phyloP scores from a whole-genome alignment of 1,140 invertebrate genomes.

The Mamestra configurata region DNA sequence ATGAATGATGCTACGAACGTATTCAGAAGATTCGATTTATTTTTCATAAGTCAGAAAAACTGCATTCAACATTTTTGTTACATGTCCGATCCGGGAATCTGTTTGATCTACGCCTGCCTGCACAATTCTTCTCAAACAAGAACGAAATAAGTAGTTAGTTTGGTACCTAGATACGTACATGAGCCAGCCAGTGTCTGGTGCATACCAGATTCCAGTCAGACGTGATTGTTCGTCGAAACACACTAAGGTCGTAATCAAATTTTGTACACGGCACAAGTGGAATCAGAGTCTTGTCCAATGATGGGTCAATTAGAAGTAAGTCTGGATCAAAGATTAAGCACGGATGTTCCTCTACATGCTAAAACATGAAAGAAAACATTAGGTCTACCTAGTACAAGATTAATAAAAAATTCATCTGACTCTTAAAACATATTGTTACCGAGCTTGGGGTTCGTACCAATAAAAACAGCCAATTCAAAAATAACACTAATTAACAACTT shows the following conservation, averaged over 20 bases:
- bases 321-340: constrained; percentile 83
- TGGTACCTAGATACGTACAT: constrained; percentile 67
- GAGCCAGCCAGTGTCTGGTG: constrained; percentile 88
- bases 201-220: constrained; percentile 94
- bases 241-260: constrained; percentile 89
- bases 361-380: constrained; percentile 48
- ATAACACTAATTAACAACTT: too few relatives aligned
- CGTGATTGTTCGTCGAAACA: constrained; percentile 91
- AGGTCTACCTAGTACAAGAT: neutral
- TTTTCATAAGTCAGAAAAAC: too few relatives aligned
- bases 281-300: constrained; percentile 73
- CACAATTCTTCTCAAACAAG: too few relatives aligned
- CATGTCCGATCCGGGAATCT: too few relatives aligned
- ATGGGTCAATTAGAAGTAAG: constrained; percentile 68
- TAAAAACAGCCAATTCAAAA: too few relatives aligned
- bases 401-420: too few relatives aligned
- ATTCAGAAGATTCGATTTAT: too few relatives aligned
- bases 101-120: too few relatives aligned
- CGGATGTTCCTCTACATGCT: constrained; percentile 76
- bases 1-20: too few relatives aligned
- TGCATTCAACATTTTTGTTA: too few relatives aligned
- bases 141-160: neutral
- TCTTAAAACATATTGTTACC: too few relatives aligned
- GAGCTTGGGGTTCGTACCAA: too few relatives aligned
- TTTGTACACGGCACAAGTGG: constrained; percentile 86